These are phyloP conservation scores for Emys orbicularis DNA, from an alignment of 2,797 vertebrate genomes.

Conservation along the genomic window DNA sequence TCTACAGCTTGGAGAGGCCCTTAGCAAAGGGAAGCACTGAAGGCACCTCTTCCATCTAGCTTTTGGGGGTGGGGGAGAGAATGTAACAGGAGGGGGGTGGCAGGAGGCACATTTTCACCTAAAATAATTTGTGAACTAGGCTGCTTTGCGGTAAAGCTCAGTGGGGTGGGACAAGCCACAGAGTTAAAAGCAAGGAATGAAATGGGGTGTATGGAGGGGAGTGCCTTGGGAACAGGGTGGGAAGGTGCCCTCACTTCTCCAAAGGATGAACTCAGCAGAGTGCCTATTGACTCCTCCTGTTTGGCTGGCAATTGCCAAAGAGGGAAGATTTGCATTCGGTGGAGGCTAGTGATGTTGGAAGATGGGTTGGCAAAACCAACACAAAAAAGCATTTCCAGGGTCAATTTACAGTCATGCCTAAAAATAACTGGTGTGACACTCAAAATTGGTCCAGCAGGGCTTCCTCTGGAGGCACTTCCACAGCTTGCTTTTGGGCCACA, in stretches of 20 bases:
- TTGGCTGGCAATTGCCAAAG: constrained; percentile 31
- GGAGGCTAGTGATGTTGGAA: constrained; percentile 43
- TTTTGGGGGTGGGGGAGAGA: neutral
- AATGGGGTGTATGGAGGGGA: neutral
- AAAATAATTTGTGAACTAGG: neutral
- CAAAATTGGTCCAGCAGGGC: constrained; percentile 22
- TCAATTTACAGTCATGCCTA: constrained; percentile 37
- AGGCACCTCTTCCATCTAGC: neutral
- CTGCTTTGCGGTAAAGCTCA: neutral
- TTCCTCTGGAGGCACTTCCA: constrained; percentile 4
- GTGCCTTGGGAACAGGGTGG: neutral
- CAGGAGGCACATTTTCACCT: neutral
- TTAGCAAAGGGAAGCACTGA: neutral
- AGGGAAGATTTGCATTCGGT: constrained; percentile 16
- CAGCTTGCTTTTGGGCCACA: neutral
- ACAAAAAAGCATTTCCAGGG: constrained; percentile 47
- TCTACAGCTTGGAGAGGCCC: neutral
- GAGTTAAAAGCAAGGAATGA: neutral
- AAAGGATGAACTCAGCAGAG: neutral
- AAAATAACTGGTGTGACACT: constrained; percentile 55
- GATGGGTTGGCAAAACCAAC: constrained; percentile 54
- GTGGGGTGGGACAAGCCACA: neutral
- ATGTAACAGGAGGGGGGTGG: fast-evolving
- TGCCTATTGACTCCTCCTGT: neutral
- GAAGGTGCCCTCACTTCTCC: neutral